A percentile compares a stretch with the other conserved stretches of the same genome.
Evolutionary conservation across 1,140 invertebrate genomes (phyloP).

Genomic region (Caenorhabditis tropicalis): DNA sequence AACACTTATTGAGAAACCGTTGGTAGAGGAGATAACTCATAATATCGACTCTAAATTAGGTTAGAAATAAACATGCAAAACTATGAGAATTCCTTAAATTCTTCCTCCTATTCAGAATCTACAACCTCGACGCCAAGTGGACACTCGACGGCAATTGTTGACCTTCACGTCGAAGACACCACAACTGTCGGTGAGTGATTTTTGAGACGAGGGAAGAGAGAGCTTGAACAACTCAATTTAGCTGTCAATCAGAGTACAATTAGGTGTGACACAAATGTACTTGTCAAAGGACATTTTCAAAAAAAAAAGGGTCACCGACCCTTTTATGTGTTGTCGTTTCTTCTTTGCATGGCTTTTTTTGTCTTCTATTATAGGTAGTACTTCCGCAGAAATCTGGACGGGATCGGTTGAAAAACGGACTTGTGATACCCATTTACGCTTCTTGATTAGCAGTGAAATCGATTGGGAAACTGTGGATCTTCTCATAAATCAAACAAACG

Average conservation of each 20-base stretch:
- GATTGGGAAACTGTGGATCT: slow-evolving; percentile 52
- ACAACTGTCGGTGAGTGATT: slow-evolving; percentile 29
- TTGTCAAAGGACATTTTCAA: slow-evolving; percentile 12
- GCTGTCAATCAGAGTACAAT: slow-evolving; percentile 36
- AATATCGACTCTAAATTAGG: slow-evolving; percentile 47
- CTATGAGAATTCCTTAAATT: slow-evolving; percentile 13
- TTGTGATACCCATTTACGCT: slow-evolving; percentile 15
- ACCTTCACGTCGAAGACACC: slow-evolving; percentile 38
- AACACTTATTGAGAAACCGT: slow-evolving; percentile 9
- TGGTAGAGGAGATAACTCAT: slow-evolving; percentile 46
- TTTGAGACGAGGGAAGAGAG: neutral
- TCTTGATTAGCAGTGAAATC: slow-evolving; percentile 29
- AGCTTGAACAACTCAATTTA: slow-evolving; percentile 31
- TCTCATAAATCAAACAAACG: slow-evolving; percentile 37
- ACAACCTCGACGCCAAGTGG: slow-evolving; percentile 31
- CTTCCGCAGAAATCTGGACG: slow-evolving; percentile 20
- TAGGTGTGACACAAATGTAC: slow-evolving; percentile 43
- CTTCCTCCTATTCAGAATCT: slow-evolving; percentile 12
- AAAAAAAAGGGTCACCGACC: slow-evolving; percentile 9
- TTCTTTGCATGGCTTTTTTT: slow-evolving; percentile 13
- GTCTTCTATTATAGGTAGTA: neutral
- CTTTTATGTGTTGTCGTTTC: neutral
- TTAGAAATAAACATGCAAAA: neutral
- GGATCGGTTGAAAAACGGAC: neutral
- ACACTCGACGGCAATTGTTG: slow-evolving; percentile 43